Evolutionary conservation across 2,113 vertebrate species (phyloP).

Genomic region (Cheirogaleus medius): DNA sequence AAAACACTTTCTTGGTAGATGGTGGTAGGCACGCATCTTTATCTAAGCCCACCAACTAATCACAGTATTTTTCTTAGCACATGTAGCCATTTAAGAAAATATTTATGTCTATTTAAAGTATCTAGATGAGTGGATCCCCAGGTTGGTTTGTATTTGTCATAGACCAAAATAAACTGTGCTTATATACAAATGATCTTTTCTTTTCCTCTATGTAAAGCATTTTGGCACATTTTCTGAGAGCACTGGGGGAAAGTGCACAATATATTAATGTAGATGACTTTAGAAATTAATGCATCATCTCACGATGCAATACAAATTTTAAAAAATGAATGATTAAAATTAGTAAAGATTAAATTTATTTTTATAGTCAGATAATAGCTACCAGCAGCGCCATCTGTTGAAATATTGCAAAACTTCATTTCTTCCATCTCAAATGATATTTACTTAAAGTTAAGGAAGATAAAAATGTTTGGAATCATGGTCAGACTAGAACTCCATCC

Average conservation of each 20-base stretch:
- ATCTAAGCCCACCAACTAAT: not conserved
- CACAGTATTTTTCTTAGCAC: not conserved
- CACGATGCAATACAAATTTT: not conserved
- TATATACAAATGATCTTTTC: not conserved
- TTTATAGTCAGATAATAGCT: conserved; percentile 28
- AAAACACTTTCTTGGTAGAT: not conserved
- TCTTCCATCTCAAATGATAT: not conserved
- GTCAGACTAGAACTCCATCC: not conserved
- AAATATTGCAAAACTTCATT: conserved; percentile 38
- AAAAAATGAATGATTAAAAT: not conserved
- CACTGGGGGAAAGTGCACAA: not conserved
- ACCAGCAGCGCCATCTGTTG: conserved; percentile 66
- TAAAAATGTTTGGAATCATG: not conserved
- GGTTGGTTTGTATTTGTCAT: not conserved
- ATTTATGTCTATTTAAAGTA: not conserved
- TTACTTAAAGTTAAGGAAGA: not conserved
- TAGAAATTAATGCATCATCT: not conserved
- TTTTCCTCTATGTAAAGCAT: not conserved
- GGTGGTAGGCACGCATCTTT: not conserved
- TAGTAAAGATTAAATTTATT: not conserved
- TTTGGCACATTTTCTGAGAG: not conserved
- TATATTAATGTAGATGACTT: not conserved
- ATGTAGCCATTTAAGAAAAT: not conserved
- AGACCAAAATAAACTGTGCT: not conserved
- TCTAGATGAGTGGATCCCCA: not conserved